Conservation (phyloP, 23 tunicate species). For the Ascidia mentula region DNA sequence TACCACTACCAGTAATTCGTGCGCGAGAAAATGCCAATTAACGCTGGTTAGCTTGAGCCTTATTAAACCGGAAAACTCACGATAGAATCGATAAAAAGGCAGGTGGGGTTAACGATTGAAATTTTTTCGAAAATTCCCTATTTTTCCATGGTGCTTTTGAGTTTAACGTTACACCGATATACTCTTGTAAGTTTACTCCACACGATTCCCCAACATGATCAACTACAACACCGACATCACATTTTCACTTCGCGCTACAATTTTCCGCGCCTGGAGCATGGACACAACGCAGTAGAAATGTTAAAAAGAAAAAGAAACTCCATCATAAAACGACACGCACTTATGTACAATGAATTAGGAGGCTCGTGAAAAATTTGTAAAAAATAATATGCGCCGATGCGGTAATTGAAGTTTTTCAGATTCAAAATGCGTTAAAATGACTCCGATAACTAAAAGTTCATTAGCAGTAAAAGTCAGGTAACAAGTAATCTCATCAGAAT, state of each 20-base stretch:
- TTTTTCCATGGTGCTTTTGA: too few species aligned
- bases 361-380: background rate
- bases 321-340: slow-evolving; percentile 3
- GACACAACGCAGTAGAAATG: background rate
- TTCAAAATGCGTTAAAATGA: background rate
- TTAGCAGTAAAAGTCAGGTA: background rate
- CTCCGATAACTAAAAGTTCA: background rate
- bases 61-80: too few species aligned
- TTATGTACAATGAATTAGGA: background rate
- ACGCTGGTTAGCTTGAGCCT: too few species aligned
- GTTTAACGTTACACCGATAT: too few species aligned
- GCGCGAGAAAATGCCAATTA: too few species aligned
- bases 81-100: too few species aligned
- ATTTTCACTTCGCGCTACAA: slow-evolving; percentile 1
- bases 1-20: too few species aligned
- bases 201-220: background rate
- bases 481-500: slow-evolving; percentile 1
- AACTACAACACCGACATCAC: background rate
- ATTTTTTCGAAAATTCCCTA: too few species aligned
- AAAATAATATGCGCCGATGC: background rate
- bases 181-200: too few species aligned
- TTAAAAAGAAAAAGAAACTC: background rate
- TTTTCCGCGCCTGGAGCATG: background rate
- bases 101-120: too few species aligned
- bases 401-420: background rate